These are phyloP conservation scores for Typhlichthys eigenmanni DNA, from an alignment of 2,797 vertebrate species.

Conservation along the genomic window DNA sequence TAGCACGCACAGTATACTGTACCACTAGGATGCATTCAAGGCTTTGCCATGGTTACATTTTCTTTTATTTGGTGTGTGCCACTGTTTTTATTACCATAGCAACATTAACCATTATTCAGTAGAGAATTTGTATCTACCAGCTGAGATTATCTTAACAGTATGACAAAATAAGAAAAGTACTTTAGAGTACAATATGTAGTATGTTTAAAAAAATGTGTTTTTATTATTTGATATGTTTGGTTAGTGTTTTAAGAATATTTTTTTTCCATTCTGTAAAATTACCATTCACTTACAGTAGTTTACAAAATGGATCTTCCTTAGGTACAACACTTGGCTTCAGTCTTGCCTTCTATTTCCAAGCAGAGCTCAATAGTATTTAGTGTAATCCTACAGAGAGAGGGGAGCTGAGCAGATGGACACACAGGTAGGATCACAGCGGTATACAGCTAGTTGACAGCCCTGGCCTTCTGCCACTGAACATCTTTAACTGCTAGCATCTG, in stretches of 20 bases:
- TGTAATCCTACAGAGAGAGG: conserved; percentile 77
- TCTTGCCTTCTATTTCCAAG: neutral
- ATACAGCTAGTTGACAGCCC: conserved; percentile 58
- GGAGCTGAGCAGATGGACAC: conserved; percentile 68
- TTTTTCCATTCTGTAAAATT: conserved; percentile 7
- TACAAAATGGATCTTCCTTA: neutral
- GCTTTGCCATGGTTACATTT: neutral
- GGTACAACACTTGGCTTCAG: too few relatives aligned
- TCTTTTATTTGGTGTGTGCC: neutral
- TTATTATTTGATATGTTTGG: too few relatives aligned
- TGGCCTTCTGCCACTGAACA: conserved; percentile 45
- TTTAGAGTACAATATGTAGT: too few relatives aligned
- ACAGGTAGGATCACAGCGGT: conserved; percentile 68
- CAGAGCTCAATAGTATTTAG: conserved; percentile 76
- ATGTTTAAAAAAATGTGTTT: too few relatives aligned
- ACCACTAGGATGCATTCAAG: neutral
- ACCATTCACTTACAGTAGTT: conserved; percentile 17
- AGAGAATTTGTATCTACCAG: too few relatives aligned
- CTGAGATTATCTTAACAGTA: too few relatives aligned
- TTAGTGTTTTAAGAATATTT: conserved; percentile 16
- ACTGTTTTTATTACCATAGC: conserved; percentile 8
- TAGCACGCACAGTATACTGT: neutral
- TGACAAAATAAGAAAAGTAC: too few relatives aligned
- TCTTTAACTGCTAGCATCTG: conserved; percentile 53
- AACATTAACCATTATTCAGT: conserved; percentile 8